Conservation (phyloP, 30 jellyfish, hydroid and myxozoan species). For the Pseudorhiza aurosa region DNA sequence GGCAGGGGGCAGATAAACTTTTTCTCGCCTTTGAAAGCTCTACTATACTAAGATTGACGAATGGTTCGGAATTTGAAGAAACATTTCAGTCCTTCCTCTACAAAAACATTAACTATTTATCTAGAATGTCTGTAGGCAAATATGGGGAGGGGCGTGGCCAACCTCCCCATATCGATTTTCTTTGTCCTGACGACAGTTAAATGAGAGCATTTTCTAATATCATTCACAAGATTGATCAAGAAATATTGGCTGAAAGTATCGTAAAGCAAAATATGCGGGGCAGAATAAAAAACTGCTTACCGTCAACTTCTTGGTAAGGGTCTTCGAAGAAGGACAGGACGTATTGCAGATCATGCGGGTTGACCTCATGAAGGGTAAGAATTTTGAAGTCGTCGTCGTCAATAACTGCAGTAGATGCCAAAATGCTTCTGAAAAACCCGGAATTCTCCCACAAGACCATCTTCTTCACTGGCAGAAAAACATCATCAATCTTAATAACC, state of each 20-base stretch:
- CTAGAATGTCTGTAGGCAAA: no score
- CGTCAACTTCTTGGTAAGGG: slow-evolving; percentile 3
- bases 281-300: neutral
- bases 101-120: no score
- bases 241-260: no score
- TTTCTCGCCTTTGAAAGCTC: no score
- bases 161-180: no score
- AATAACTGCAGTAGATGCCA: neutral
- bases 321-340: slow-evolving; percentile 28
- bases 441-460: slow-evolving; percentile 56
- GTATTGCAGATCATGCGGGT: slow-evolving; percentile 34
- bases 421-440: slow-evolving; percentile 1
- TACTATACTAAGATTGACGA: no score
- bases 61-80: no score
- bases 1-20: no score
- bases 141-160: no score
- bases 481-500: slow-evolving; percentile 20
- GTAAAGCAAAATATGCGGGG: neutral
- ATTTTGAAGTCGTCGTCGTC: slow-evolving; percentile 19
- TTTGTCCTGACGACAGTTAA: no score
- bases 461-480: slow-evolving; percentile 35
- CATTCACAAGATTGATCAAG: no score
- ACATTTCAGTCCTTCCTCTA: no score
- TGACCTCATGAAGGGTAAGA: slow-evolving; percentile 17
- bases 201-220: neutral